Base-by-base conservation (phyloP, 2,113 vertebrate genomes). In the Phyllopteryx taeniolatus region DNA sequence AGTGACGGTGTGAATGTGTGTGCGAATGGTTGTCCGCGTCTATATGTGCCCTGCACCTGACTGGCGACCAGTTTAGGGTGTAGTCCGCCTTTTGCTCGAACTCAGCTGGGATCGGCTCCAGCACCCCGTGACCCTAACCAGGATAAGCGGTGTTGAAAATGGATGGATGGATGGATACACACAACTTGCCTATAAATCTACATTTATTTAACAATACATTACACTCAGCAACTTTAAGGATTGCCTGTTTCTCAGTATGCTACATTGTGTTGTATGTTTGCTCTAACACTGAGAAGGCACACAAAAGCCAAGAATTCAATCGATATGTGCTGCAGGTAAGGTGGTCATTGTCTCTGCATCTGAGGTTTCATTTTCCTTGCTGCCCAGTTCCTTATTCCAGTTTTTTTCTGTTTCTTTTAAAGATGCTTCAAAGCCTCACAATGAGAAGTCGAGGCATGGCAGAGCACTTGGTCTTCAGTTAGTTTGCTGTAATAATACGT, bases 301-400 rank as follows among this genome's bases (percentile, higher is more conserved):
- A 73, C 64, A 47, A 77, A 64, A 71, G 14, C 74, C 46, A 76
- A 61, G n/a, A 79, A 74, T 73, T 65, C 67, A 42, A 67, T 68
- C 33, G 56, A 64, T 64, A 70, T 51, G n/a, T 72, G 17, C 31
- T 46, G 75, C 57, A 67, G 70, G 75, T 78, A 73, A 70, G 56
- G 64, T 13, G 15, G 54, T n/a, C 49, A 67, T 67, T 73, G 72
- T 73, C 70, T 70, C 67, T 72, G 46, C 60, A 74, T 67, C 60
- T 46, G 66, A 76, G 44, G 71, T 20, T 43, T 65, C 51, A 15
- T 67, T 72, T 61, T 56, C 47, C 63, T 71, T 42, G 56, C 22
- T 56, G 14, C 56, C 22, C 35, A 68, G 62, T 75, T 81, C 69
- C 74, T 75, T 72, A 63, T 76, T 79, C 66, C 39, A 46, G 27